A percentile compares a stretch with the other conserved stretches of the same genome.
Evolutionary conservation across 30 jellyfish, hydroid and myxozoan genomes (phyloP).

Genomic region (Hydractinia symbiolongicarpus): DNA sequence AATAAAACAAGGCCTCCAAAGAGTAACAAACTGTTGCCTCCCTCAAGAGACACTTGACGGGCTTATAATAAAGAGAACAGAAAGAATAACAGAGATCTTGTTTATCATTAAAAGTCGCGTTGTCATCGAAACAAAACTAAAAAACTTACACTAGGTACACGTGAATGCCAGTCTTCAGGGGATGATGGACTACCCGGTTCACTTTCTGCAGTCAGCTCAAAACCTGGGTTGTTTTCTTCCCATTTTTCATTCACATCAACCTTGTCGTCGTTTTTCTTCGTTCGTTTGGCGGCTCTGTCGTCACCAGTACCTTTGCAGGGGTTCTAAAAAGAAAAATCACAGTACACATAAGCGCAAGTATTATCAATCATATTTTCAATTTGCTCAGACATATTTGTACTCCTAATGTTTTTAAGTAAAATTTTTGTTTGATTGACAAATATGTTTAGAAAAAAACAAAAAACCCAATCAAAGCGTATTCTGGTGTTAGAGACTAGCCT

Average conservation of each 20-base stretch:
- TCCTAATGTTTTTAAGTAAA: background rate
- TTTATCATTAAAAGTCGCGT: background rate
- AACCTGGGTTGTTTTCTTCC: slow-evolving; percentile 54
- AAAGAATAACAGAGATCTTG: too few species aligned
- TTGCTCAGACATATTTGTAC: background rate
- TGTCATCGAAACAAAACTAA: background rate
- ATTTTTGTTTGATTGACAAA: background rate
- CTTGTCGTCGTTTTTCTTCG: slow-evolving; percentile 21
- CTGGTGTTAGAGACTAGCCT: too few species aligned
- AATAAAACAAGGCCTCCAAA: too few species aligned
- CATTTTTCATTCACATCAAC: slow-evolving; percentile 59
- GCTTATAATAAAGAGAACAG: too few species aligned
- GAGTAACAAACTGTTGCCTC: too few species aligned
- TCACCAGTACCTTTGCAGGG: slow-evolving; percentile 31
- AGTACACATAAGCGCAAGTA: background rate
- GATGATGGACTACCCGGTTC: slow-evolving; percentile 48
- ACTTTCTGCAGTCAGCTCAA: slow-evolving; percentile 23
- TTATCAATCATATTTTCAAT: background rate
- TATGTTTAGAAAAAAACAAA: too few species aligned
- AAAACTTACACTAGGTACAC: slow-evolving; percentile 61
- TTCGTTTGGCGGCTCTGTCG: slow-evolving; percentile 38
- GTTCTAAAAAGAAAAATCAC: slow-evolving; percentile 14
- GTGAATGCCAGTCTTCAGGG: slow-evolving; percentile 86
- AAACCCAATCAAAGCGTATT: too few species aligned
- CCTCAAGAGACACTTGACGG: too few species aligned